Evolutionary conservation across 2,888 invertebrate species (phyloP).

Genomic region (Buathra laborator): DNA sequence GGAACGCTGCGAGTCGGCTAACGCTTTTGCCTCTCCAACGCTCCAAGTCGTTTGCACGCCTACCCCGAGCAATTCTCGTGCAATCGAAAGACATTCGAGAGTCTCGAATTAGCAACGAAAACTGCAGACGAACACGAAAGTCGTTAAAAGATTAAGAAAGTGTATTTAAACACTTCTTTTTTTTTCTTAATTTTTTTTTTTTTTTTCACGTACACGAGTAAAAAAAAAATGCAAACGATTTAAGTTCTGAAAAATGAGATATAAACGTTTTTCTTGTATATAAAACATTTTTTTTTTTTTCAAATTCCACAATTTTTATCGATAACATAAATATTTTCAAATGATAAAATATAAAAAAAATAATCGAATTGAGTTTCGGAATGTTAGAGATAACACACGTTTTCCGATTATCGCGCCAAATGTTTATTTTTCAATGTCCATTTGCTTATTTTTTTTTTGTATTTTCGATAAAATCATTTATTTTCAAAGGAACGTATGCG

Average conservation of each 20-base stretch:
- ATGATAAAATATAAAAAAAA: no score
- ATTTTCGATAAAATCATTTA: not conserved
- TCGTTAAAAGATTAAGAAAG: conserved; percentile 17
- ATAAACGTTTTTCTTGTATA: no score
- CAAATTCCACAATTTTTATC: no score
- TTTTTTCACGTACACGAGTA: not conserved
- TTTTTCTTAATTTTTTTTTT: not conserved
- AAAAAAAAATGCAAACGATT: no score
- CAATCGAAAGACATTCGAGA: conserved; percentile 2
- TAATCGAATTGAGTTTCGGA: no score
- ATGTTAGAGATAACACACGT: no score
- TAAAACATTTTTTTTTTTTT: no score
- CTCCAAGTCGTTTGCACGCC: conserved; percentile 36
- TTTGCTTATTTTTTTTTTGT: not conserved
- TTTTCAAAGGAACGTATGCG: not conserved
- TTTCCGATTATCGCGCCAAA: no score
- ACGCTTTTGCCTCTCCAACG: conserved; percentile 4
- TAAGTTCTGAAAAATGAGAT: no score
- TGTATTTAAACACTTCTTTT: conserved; percentile 5
- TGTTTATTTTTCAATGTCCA: no score
- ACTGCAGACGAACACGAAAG: conserved; percentile 15
- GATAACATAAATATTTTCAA: no score
- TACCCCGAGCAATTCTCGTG: not conserved
- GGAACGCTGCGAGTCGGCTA: conserved; percentile 29
- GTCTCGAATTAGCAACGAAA: conserved; percentile 40